Base-by-base conservation (phyloP, 2,888 invertebrate genomes). In the Platerodrilus igneus region DNA sequence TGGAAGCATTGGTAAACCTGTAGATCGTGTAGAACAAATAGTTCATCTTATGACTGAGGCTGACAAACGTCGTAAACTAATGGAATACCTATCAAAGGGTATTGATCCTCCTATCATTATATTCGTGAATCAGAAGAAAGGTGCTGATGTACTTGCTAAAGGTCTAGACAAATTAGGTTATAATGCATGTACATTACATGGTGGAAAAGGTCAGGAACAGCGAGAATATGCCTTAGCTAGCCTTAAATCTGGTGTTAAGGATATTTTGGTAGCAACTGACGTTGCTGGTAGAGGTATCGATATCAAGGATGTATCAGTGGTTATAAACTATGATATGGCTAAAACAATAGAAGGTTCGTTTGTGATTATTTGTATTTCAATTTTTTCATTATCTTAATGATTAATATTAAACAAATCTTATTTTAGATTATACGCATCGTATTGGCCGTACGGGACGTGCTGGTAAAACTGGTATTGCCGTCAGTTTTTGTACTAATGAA, bases 211-310 rank as follows among this genome's bases (percentile, higher is more conserved):
- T 0, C 99, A 99, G 68, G 97, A 99, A 65, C 96, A 96, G 70
- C 82, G 99, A 78, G 99, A 99, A 69, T 97, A 92, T 64, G 99
- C 99, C 8, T 73, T 99, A 63, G 91, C 94, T 4, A 88, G 93
- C 67, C 83, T 99, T 47, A 99, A 99, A 67, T 83, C 85, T 35
- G 97, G 97, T 3, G 79, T 87, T 1, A 97, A 97, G 67, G 96
- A 99, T 64, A 99, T 99, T 61, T 72, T 99, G 55, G 99, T 99
- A 22, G 99, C 99, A 1, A 99, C 99, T 0, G 97, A 99, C 69
- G 99, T 99, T 1, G 99, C 99, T 52, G 99, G 99, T 54, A 87
- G 99, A 78, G 99, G 99, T 90, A 99, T 99, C 53, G 99, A 99
- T 64, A 97, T 99, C 64, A 97, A 99, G 66, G 97, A 99, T 67